Conservation (phyloP, 37 sponge, comb jelly and placozoan species). For the Corticium candelabrum region DNA sequence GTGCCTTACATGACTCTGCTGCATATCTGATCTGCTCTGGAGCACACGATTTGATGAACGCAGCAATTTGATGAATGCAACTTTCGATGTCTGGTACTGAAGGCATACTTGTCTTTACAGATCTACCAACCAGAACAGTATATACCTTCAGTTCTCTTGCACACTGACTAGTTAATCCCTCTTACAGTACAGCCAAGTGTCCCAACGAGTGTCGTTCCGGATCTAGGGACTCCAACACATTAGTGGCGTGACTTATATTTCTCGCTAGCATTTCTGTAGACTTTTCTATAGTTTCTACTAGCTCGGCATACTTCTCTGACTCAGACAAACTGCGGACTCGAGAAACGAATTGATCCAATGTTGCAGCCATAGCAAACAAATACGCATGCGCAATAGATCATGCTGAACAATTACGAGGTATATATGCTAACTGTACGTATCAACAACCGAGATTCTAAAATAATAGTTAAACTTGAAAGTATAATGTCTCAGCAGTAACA, state of each 20-base stretch:
- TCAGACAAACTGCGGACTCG: constrained; percentile 26
- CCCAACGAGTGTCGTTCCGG: not conserved
- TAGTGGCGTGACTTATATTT: not conserved
- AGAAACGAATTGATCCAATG: constrained; percentile 29
- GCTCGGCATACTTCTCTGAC: constrained; percentile 11
- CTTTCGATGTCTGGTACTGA: not conserved
- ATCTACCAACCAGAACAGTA: too few relatives aligned
- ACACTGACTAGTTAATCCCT: too few relatives aligned
- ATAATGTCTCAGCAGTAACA: too few relatives aligned
- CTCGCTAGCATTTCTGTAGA: constrained; percentile 10
- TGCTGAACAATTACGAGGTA: too few relatives aligned
- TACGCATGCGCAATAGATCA: too few relatives aligned
- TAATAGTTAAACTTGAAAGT: too few relatives aligned
- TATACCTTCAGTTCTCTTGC: too few relatives aligned
- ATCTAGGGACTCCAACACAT: not conserved
- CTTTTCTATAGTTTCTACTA: constrained; percentile 17
- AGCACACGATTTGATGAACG: not conserved
- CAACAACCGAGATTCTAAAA: too few relatives aligned
- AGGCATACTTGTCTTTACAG: not conserved
- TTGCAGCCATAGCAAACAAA: constrained; percentile 15
- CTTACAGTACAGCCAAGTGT: not conserved
- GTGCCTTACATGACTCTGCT: not conserved
- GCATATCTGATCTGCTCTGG: not conserved
- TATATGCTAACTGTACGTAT: too few relatives aligned
- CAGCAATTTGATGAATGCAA: not conserved